Evolutionary conservation across 2,113 vertebrate species (phyloP).

Genomic region (Cyanoderma ruficeps): DNA sequence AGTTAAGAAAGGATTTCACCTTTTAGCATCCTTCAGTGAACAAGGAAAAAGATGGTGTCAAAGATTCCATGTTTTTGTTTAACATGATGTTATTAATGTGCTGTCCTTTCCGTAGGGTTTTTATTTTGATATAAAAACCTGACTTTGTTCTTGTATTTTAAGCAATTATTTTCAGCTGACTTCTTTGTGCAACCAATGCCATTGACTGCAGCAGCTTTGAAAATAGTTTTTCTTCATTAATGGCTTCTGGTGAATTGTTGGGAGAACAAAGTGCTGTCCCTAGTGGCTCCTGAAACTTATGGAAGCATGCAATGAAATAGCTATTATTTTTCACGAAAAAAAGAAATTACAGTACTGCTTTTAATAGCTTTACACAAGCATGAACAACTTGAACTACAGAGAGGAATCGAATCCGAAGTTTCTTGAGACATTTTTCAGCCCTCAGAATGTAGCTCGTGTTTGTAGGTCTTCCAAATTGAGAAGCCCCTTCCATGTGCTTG

Average conservation of each 20-base stretch:
- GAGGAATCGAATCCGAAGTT: neutral
- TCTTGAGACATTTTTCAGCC: neutral
- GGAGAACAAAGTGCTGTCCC: neutral
- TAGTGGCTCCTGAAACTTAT: neutral
- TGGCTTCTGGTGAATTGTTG: neutral
- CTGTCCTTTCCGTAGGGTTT: neutral
- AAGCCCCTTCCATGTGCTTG: neutral
- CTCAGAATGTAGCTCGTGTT: neutral
- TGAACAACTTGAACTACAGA: neutral
- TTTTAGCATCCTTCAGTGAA: neutral
- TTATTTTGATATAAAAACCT: neutral
- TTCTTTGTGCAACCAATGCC: neutral
- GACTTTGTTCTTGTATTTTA: neutral
- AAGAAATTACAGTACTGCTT: neutral
- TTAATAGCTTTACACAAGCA: neutral
- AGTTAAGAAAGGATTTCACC: neutral
- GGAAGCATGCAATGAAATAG: neutral
- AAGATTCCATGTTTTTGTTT: neutral
- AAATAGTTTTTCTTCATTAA: conserved; percentile 27
- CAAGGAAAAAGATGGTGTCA: neutral
- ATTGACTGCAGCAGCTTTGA: neutral
- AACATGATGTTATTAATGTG: neutral
- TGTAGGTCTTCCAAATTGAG: neutral
- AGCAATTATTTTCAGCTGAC: neutral
- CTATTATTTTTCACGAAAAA: conserved; percentile 9